Base-by-base conservation (phyloP, 2,797 vertebrate genomes). In the Knipowitschia caucasica region DNA sequence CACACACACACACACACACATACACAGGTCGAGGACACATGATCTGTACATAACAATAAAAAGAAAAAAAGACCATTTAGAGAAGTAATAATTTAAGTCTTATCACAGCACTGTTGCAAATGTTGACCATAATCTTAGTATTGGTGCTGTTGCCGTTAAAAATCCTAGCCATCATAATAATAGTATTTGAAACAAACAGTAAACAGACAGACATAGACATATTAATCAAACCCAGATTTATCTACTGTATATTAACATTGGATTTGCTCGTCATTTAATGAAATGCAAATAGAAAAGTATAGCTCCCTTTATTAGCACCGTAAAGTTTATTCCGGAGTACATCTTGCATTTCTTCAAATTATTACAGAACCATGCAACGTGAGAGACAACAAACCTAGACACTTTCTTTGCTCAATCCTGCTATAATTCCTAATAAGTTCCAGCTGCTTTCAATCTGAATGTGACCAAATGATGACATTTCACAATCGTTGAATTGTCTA, bases 361-460 rank as follows among this genome's bases (percentile, higher is more conserved):
- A 5, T 46, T 8, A 15, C 26, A 7, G 15, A 7, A 26, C 25
- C 30, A 29, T 18, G 44, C 45, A 12, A 31, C 11, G 17, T 18
- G 27, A 20, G n/a, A 49, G 18, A 33, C n/a, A 33, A 49, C 18
- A 33, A 21, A 31, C 17, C 27, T 11, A 49, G 29, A 17, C 4
- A 29, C 44, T 49, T 49, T 49, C 11, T 47, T 7, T 18, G 31
- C 27, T 30, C 29, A 49, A 23, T 49, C 21, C 38, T 27, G 33
- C n/a, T n/a, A n/a, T 51, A 33, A 51, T 51, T 15, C 26, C 15
- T 18, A 26, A 51, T 40, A 39, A 40, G 24, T 40, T 20, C 26
- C 50, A 51, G 23, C 34, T 51, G 49, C 24, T 26, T 36, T 49
- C 18, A 33, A 49, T 49, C 29, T 34, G 2, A 33, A 34, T 33